Evolutionary conservation across 2,797 vertebrate species (phyloP).

Genomic region (Peromyscus eremicus): DNA sequence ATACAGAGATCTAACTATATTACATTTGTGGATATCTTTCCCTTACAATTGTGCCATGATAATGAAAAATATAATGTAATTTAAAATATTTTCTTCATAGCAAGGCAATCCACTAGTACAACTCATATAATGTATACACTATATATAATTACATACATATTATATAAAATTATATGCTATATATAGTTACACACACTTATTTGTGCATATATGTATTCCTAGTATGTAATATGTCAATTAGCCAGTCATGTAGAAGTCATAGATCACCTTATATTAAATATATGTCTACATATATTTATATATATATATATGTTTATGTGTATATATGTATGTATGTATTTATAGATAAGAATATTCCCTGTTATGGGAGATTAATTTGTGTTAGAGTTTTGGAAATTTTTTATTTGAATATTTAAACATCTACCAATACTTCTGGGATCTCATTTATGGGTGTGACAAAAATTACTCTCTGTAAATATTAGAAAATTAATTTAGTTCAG

Average conservation of each 20-base stretch:
- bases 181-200: not conserved
- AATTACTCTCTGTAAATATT: slow-evolving; percentile 6
- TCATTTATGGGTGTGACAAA: not conserved
- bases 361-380: slow-evolving; percentile 6
- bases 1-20: not conserved
- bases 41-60: not conserved
- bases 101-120: not conserved
- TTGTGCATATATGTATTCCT: not conserved
- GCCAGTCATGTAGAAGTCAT: not conserved
- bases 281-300: not conserved
- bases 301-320: not conserved
- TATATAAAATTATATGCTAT: not conserved
- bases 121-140: not conserved
- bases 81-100: not conserved
- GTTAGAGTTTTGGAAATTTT: not conserved
- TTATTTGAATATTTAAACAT: not conserved
- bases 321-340: not conserved
- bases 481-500: not conserved
- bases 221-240: not conserved
- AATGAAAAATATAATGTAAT: not conserved
- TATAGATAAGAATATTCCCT: not conserved
- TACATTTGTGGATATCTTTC: not conserved
- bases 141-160: not conserved
- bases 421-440: not conserved
- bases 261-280: not conserved